Base-by-base conservation (phyloP, 2,888 invertebrate species). In the Cynaeus angustus region DNA sequence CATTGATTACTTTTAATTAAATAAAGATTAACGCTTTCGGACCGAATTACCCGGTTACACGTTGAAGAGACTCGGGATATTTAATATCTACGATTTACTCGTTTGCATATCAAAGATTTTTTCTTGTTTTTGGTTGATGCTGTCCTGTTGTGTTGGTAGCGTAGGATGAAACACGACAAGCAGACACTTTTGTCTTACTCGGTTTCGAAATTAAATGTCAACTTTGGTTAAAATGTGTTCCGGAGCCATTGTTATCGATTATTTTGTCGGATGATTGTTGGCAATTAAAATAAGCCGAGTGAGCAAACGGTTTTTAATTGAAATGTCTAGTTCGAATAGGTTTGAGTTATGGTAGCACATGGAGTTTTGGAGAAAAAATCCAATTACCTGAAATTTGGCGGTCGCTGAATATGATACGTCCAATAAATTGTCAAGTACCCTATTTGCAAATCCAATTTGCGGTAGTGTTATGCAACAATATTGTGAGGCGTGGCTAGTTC, bases 1-100 rank as follows among this genome's bases (percentile, higher is more conserved):
- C 64, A 68, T 67, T 70, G 72, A 75, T 74, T 73, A 74, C 73
- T 72, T 72, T 70, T 72, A 74, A 75, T 75, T 73, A 75, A 74
- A 74, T 73, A 72, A 69, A 70, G 71, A 75, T 75, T 73, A 74
- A 71, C 73, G 72, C 53, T 55, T 68, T 72, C 61, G 48, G 13
- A 33, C 45, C 33, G 30, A 28, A 45, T 65, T 52, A 41, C 62
- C 52, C 52, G 62, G 50, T 50, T 62, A 26, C 62, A n/a, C 28
- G 26, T 58, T 30, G 13, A 62, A 62, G 10, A 50, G 37, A 37
- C 50, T 61, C 30, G 10, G 10, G 33, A 7, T 62, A 41, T 12
- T 50, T 12, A 16, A 50, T 33, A 16, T 43, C 9, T 12, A 10
- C 30, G n/a, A 28, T 43, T 43, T 26, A 26, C 41, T 16, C 33